Conservation (phyloP, 2,888 invertebrate species). For the Mythimna albipuncta region DNA sequence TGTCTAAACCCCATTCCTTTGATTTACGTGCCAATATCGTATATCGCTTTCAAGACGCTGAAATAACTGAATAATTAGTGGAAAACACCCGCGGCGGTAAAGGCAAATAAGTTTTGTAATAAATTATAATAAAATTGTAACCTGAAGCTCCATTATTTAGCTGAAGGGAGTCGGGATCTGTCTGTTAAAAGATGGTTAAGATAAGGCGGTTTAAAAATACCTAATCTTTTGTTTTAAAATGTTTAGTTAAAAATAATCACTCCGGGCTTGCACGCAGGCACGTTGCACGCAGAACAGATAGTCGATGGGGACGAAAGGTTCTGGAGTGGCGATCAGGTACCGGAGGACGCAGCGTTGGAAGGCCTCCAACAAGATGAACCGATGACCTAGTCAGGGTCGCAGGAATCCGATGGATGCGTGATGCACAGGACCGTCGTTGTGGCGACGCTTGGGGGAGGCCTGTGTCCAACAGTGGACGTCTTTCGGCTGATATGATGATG, state of each 20-base stretch:
- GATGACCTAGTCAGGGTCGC: background rate
- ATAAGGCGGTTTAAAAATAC: slow-evolving; percentile 1
- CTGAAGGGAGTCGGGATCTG: slow-evolving; percentile 65
- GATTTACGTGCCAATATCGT: slow-evolving; percentile 71
- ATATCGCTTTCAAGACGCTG: slow-evolving; percentile 66
- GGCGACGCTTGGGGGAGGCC: too few species aligned
- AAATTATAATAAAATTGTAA: slow-evolving; percentile 78
- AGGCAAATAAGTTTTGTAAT: slow-evolving; percentile 76
- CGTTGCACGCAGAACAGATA: too few species aligned
- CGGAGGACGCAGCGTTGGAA: too few species aligned
- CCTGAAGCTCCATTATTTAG: slow-evolving; percentile 74
- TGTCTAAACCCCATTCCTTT: slow-evolving; percentile 40
- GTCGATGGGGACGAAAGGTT: too few species aligned
- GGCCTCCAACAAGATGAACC: too few species aligned
- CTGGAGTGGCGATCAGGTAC: too few species aligned
- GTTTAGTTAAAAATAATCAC: background rate
- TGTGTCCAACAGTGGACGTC: too few species aligned
- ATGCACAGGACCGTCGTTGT: too few species aligned
- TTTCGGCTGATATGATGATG: too few species aligned
- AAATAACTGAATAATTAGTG: slow-evolving; percentile 72
- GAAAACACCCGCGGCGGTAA: slow-evolving; percentile 69
- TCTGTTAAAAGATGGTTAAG: slow-evolving; percentile 47
- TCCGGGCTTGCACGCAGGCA: background rate
- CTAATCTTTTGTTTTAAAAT: slow-evolving; percentile 16
- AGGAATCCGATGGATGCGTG: too few species aligned